Evolutionary conservation across 2,113 vertebrate genomes (phyloP).

Genomic region (Pantherophis guttatus): DNA sequence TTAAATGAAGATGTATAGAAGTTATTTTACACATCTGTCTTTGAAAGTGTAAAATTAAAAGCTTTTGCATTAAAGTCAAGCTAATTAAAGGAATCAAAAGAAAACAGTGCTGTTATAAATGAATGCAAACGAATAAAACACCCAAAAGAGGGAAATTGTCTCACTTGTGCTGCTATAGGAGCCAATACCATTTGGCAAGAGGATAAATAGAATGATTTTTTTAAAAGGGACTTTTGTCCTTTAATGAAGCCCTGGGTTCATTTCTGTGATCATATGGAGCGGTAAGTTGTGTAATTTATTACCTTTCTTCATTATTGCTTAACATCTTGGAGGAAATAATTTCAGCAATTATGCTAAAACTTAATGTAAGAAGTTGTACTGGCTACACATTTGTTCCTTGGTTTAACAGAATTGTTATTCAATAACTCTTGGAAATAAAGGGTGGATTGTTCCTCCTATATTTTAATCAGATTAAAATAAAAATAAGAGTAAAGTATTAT

Average conservation of each 20-base stretch:
- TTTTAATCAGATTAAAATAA: background rate
- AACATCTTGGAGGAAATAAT: slow-evolving; percentile 27
- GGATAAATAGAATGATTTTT: slow-evolving; percentile 4
- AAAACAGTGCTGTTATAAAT: slow-evolving; percentile 8
- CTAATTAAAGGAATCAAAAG: background rate
- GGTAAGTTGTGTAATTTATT: slow-evolving; percentile 14
- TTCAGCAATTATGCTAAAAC: background rate
- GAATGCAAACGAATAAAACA: slow-evolving; percentile 43
- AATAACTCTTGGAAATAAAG: background rate
- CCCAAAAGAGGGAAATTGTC: slow-evolving; percentile 1
- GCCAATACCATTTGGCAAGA: slow-evolving; percentile 26
- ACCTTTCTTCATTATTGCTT: slow-evolving; percentile 25
- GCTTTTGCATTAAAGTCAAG: slow-evolving; percentile 18
- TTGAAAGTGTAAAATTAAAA: slow-evolving; percentile 28
- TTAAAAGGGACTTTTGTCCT: slow-evolving; percentile 44
- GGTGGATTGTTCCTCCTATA: background rate
- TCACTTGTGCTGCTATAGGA: slow-evolving; percentile 20
- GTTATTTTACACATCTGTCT: slow-evolving; percentile 25
- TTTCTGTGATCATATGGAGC: slow-evolving; percentile 5
- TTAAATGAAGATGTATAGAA: slow-evolving; percentile 44
- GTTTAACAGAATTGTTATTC: background rate
- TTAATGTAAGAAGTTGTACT: background rate
- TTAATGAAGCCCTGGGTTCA: slow-evolving; percentile 35
- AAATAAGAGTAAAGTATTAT: background rate
- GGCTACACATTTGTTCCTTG: background rate